Base-by-base conservation (phyloP, 2,797 vertebrate species). In the Poecile montanus region DNA sequence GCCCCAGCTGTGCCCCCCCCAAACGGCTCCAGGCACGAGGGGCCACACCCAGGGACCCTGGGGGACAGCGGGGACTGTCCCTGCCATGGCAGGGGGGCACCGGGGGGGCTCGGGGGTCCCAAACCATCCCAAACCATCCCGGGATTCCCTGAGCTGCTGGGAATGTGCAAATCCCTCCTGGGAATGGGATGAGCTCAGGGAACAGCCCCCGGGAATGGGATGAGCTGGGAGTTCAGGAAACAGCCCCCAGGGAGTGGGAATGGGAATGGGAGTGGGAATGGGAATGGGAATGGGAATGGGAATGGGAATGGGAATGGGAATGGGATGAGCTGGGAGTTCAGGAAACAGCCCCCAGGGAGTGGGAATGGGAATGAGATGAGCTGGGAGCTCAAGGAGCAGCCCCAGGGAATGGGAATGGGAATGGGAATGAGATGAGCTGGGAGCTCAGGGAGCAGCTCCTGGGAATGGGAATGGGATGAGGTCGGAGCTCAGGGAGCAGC, bases 371-470 rank as follows among this genome's bases (percentile, higher is more conserved):
- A 38, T 11, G 11, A 11, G 38, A 38, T 11, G 11, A 11, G 38
- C 10, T 38, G 5, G 11, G 38, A 38, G 38, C 11, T 38, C 38
- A 38, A 5, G 47, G 65, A 50, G 54, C 50, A 21, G 56, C 25
- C 23, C 63, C 58, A 98, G n/a, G 58, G 58, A 29, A 18, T 7
- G 88, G 3, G 98, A 98, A 27, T 4, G 21, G 56, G 56, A 25
- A 5, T 16, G 27, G 60, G 98, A 38, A 38, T 38, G 11, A 3
- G 98, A 98, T n/a, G n/a, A n/a, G n/a, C n/a, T n/a, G n/a, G n/a
- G n/a, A n/a, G n/a, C n/a, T n/a, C n/a, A n/a, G n/a, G n/a, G n/a
- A n/a, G n/a, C n/a, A n/a, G n/a, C n/a, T n/a, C n/a, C n/a, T 38
- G 36, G 36, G n/a, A n/a, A n/a, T n/a, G n/a, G n/a, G 58, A 6